phyloP scores from a whole-genome alignment of 2,888 invertebrate genomes.

The Drosophila borborema region DNA sequence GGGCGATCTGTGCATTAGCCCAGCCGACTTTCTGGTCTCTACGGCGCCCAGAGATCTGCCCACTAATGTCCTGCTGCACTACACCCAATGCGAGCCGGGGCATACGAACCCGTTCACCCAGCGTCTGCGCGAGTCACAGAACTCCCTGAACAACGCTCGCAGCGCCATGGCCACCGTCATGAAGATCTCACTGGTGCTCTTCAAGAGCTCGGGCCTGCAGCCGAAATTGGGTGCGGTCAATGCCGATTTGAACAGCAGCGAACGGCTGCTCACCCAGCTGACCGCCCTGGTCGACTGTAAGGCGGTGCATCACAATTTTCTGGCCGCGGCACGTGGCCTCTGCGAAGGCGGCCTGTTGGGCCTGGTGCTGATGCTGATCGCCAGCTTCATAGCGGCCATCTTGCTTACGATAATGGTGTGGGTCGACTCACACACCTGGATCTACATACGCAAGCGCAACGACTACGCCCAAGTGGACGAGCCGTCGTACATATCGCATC shows the following conservation, averaged over 20 bases:
- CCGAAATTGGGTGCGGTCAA: slow-evolving; percentile 91
- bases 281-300: slow-evolving; percentile 93
- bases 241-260: slow-evolving; percentile 92
- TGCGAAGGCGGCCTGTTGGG: slow-evolving; percentile 94
- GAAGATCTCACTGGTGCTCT: slow-evolving; percentile 85
- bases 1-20: slow-evolving; percentile 94
- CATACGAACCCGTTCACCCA: slow-evolving; percentile 93
- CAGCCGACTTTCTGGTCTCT: slow-evolving; percentile 91
- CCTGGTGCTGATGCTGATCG: slow-evolving; percentile 93
- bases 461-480: slow-evolving; percentile 94
- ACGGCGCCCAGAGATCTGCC: slow-evolving; percentile 87
- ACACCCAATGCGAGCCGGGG: slow-evolving; percentile 93
- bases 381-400: slow-evolving; percentile 94
- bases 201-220: slow-evolving; percentile 87
- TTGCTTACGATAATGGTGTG: slow-evolving; percentile 96
- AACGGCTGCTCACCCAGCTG: slow-evolving; percentile 89
- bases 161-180: slow-evolving; percentile 85
- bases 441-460: slow-evolving; percentile 95
- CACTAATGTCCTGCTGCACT: slow-evolving; percentile 89
- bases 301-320: slow-evolving; percentile 92
- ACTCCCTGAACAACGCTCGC: slow-evolving; percentile 87
- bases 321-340: slow-evolving; percentile 91
- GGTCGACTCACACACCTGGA: slow-evolving; percentile 98
- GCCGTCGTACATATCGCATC: slow-evolving; percentile 87
- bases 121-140: slow-evolving; percentile 91